phyloP scores from a whole-genome alignment of 2,888 invertebrate genomes.

The Macrosiphum euphorbiae region DNA sequence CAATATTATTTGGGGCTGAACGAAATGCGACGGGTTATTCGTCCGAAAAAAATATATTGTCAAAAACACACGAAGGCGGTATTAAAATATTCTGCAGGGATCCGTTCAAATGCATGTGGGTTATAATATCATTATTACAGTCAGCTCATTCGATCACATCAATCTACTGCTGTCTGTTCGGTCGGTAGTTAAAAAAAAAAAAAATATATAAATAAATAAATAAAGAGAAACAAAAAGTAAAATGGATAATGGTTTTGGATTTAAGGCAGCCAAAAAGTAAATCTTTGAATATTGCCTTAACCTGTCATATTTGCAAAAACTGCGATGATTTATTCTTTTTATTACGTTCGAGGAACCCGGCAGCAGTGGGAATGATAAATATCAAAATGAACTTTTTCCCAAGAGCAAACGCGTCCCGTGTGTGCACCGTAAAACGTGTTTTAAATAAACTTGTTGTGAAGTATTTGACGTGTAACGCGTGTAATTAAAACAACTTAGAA shows the following conservation, averaged over 20 bases:
- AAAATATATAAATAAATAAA: no score
- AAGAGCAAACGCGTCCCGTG: neutral
- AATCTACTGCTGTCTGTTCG: conserved; percentile 40
- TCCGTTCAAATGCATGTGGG: neutral
- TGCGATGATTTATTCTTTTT: conserved; percentile 60
- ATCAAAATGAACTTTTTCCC: conserved; percentile 47
- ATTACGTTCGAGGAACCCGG: conserved; percentile 20
- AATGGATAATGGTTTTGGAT: conserved; percentile 52
- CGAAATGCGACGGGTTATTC: neutral
- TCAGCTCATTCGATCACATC: conserved; percentile 38
- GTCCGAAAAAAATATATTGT: neutral
- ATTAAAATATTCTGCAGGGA: neutral
- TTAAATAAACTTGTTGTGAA: conserved; percentile 36
- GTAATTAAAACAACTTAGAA: conserved; percentile 18
- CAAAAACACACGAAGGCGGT: neutral
- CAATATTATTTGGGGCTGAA: neutral
- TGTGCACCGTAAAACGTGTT: neutral
- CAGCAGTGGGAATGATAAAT: conserved; percentile 50
- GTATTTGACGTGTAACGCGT: neutral
- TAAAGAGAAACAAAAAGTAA: conserved; percentile 18
- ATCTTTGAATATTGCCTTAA: conserved; percentile 61
- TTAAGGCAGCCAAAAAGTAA: conserved; percentile 48
- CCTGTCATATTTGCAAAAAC: conserved; percentile 54
- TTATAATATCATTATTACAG: neutral
- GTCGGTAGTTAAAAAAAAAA: conserved; percentile 14